These are phyloP conservation scores for Aphidius gifuensis DNA, from an alignment of 1,140 invertebrate species.

Conservation along the genomic window DNA sequence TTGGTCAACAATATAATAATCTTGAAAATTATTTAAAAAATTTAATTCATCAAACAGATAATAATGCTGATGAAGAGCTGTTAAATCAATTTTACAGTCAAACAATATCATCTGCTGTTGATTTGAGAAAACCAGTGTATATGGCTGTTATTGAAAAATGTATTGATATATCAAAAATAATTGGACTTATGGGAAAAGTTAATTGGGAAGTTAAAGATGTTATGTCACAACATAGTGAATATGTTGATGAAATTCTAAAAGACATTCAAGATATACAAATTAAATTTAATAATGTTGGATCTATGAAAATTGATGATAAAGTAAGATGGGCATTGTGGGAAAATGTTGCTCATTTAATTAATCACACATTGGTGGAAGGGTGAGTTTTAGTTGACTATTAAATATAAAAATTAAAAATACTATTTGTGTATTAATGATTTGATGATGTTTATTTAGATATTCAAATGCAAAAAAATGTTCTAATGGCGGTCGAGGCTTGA, in stretches of 20 bases:
- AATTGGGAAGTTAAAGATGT: slow-evolving; percentile 96
- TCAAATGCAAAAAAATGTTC: slow-evolving; percentile 90
- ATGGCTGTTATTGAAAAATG: slow-evolving; percentile 75
- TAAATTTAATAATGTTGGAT: slow-evolving; percentile 69
- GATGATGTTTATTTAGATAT: slow-evolving; percentile 59
- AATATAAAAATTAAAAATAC: neutral
- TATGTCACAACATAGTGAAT: slow-evolving; percentile 90
- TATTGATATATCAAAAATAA: slow-evolving; percentile 76
- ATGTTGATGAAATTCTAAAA: slow-evolving; percentile 70
- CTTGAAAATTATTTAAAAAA: slow-evolving; percentile 80
- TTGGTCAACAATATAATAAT: slow-evolving; percentile 81
- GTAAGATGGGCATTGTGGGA: slow-evolving; percentile 79
- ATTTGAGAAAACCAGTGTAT: slow-evolving; percentile 81
- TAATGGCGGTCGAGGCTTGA: slow-evolving; percentile 90
- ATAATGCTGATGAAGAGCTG: slow-evolving; percentile 41
- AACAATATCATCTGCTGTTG: slow-evolving; percentile 66
- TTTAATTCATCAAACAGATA: slow-evolving; percentile 54
- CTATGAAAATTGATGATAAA: slow-evolving; percentile 62
- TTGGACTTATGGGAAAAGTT: slow-evolving; percentile 84
- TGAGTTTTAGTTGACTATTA: slow-evolving; percentile 45
- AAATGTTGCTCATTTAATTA: slow-evolving; percentile 78
- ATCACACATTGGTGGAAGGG: slow-evolving; percentile 89
- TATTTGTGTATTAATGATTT: too few species aligned
- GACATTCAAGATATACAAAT: slow-evolving; percentile 77
- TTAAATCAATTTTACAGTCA: slow-evolving; percentile 74